Evolutionary conservation across 1,140 invertebrate species (phyloP).

Genomic region (Panagrolaimus sp.): DNA sequence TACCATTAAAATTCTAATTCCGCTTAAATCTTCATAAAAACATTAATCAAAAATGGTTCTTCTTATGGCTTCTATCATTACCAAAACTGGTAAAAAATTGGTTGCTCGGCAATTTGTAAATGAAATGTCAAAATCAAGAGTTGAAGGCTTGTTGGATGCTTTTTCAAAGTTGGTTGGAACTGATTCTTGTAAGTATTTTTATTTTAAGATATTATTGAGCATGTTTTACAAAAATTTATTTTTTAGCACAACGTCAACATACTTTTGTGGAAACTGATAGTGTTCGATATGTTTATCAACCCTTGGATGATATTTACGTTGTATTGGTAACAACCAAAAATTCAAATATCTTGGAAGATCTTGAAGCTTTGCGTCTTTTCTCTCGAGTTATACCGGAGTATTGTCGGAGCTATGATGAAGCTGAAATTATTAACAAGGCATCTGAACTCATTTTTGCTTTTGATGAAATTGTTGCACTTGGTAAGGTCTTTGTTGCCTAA

Average conservation of each 20-base stretch:
- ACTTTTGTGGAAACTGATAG: constrained; percentile 99
- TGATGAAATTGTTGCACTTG: constrained; percentile 93
- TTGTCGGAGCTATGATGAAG: constrained; percentile 80
- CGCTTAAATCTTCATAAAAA: too few relatives aligned
- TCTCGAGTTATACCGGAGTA: constrained; percentile 93
- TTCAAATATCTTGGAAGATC: constrained; percentile 95
- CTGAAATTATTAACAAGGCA: constrained; percentile 87
- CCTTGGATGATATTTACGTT: constrained; percentile 92
- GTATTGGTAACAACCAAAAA: constrained; percentile 94
- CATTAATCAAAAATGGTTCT: constrained; percentile 69
- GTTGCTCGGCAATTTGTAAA: constrained; percentile 91
- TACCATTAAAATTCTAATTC: too few relatives aligned
- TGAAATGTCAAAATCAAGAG: constrained; percentile 95
- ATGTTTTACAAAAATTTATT: not conserved
- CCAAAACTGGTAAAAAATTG: constrained; percentile 93
- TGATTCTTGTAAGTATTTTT: constrained; percentile 63
- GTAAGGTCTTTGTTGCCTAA: too few relatives aligned
- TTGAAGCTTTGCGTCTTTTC: constrained; percentile 92
- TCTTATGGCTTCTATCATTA: constrained; percentile 92
- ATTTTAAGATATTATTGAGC: too few relatives aligned
- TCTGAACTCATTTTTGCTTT: constrained; percentile 98
- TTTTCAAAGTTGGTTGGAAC: constrained; percentile 91
- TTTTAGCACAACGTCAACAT: constrained; percentile 69
- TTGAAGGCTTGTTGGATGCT: constrained; percentile 94
- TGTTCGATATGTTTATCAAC: constrained; percentile 95